Evolutionary conservation across 2,797 vertebrate species (phyloP), one percentile per base, ranked within the genome.

Genomic region (Octomys mimax): DNA sequence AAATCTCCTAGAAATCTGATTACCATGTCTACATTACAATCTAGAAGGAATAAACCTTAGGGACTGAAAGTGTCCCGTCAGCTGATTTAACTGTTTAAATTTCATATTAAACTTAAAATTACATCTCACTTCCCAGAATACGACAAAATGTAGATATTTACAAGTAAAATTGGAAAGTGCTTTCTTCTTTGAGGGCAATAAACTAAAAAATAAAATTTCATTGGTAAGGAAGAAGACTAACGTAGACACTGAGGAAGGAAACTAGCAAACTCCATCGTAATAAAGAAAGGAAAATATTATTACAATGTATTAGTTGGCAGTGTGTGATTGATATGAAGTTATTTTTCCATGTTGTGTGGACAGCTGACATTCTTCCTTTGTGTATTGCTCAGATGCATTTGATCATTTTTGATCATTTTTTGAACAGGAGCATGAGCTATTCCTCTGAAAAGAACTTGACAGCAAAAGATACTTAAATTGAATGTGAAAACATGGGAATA

Each of bases 401-500:
- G n/a, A n/a, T n/a, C n/a, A 68, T 12, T 80, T 57, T 77, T 87
- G 77, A 42, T 42, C 31, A 84, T 68, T 83, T 68, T n/a, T 31
- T 85, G 59, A 18, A 83, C 83, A 83, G 49, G 22, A 73, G 49
- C n/a, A 31, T 42, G 21, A 66, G 10, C 49, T 59, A 66, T 49
- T 77, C 59, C 68, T 92, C n/a, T 86, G 80, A 84, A 62, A 80
- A 77, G n/a, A 62, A 66, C 31, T 68, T 70, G 88, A 90, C 12
- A 31, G 87, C 9, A 83, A 79, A 92, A 89, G 80, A 84, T 36
- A 77, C 12, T 70, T 89, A 59, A 94, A 79, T 33, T 59, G 52
- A 22, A 59, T 64, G 49, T 52, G 21, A 90, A 95, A 88, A 54
- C 57, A 36, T 8, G 24, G 14, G 31, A 62, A 9, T 21, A 75